Evolutionary conservation across 1,140 invertebrate genomes (phyloP).

Genomic region (Calliopsis andreniformis): DNA sequence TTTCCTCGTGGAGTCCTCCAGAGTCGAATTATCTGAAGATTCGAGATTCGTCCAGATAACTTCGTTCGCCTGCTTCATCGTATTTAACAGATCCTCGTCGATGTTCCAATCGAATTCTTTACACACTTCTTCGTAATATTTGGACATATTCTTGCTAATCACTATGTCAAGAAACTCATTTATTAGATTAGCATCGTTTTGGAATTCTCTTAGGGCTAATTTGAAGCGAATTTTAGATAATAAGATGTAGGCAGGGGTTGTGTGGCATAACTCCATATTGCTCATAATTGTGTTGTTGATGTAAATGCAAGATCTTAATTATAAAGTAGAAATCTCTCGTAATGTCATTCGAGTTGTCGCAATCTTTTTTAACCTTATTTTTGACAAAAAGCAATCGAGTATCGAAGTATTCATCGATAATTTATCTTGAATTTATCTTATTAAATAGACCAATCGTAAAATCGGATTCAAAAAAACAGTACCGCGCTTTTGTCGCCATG

Average conservation of each 20-base stretch:
- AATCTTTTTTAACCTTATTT: no score
- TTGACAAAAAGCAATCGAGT: no score
- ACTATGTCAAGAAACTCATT: conserved; percentile 62
- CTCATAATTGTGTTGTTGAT: not conserved
- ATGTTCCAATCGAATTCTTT: conserved; percentile 81
- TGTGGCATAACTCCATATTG: conserved; percentile 9
- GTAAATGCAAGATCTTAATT: not conserved
- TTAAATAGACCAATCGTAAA: conserved; percentile 2
- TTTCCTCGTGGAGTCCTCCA: conserved; percentile 15
- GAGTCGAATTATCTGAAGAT: not conserved
- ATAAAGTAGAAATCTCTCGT: not conserved
- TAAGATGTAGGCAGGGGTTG: conserved; percentile 72
- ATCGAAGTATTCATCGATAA: no score
- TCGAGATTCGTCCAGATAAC: conserved; percentile 85
- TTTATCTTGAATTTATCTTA: no score
- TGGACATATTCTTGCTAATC: conserved; percentile 83
- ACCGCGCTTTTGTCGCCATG: not conserved
- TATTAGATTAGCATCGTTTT: conserved; percentile 62
- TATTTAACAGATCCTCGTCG: conserved; percentile 81
- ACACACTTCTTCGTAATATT: conserved; percentile 86
- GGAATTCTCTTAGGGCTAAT: conserved; percentile 63
- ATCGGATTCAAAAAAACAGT: not conserved
- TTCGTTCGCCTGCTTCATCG: conserved; percentile 85
- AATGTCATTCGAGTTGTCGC: no score
- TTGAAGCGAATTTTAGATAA: conserved; percentile 70